A percentile compares a stretch with the other conserved stretches of the same genome.
These are phyloP conservation scores for Paramuricea clavata DNA, from an alignment of 92 coral and sea anemone species.

Conservation along the genomic window DNA sequence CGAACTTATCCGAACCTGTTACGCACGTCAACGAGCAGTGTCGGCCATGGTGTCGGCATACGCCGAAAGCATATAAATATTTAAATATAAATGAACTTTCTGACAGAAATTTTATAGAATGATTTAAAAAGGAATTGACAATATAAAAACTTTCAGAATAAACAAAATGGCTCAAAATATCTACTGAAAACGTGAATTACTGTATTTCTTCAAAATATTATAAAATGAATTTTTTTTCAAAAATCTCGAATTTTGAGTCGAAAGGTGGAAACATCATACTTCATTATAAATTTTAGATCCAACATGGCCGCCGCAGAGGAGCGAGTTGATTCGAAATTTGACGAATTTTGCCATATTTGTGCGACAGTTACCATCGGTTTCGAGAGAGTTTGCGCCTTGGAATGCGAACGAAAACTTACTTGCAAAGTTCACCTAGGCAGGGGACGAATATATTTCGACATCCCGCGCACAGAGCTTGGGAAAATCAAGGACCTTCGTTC, in stretches of 20 bases:
- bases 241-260: no score
- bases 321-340: neutral
- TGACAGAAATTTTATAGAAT: neutral
- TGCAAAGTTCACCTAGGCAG: slow-evolving; percentile 75
- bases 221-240: no score
- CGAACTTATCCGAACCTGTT: neutral
- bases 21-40: no score
- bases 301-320: slow-evolving; percentile 79
- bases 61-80: neutral
- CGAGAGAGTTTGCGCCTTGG: slow-evolving; percentile 79
- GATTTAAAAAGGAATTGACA: no score
- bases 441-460: slow-evolving; percentile 85
- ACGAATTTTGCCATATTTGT: slow-evolving; percentile 68
- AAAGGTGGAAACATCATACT: neutral
- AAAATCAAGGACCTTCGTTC: slow-evolving; percentile 80
- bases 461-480: slow-evolving; percentile 63
- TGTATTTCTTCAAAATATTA: no score
- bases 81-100: neutral
- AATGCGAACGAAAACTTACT: slow-evolving; percentile 85
- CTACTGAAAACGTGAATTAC: no score
- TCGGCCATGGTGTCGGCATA: no score
- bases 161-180: no score
- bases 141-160: no score
- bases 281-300: neutral
- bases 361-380: slow-evolving; percentile 95